Percentiles rank a stretch among this genome's conserved stretches.
Conservation (phyloP, 1,140 invertebrate genomes). For the Cephus cinctus region DNA sequence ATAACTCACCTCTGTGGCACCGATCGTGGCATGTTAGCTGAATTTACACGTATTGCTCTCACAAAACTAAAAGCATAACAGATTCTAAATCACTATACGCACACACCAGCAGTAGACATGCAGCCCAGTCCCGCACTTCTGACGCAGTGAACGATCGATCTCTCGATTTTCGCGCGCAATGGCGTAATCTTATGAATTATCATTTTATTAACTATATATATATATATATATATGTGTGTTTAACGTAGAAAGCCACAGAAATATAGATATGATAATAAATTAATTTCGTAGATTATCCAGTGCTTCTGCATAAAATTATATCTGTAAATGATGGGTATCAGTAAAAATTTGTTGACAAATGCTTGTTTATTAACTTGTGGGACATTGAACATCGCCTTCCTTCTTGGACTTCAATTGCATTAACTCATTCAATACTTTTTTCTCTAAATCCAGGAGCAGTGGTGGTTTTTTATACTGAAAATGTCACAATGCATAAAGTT, state of each 20-base stretch:
- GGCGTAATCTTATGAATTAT: constrained; percentile 1
- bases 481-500: constrained; percentile 13
- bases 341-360: constrained; percentile 2
- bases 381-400: constrained; percentile 56
- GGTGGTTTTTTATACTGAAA: constrained; percentile 75
- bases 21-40: constrained; percentile 30
- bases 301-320: background rate
- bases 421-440: constrained; percentile 58
- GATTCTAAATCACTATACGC: constrained; percentile 20
- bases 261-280: background rate
- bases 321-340: no score
- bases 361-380: constrained; percentile 47
- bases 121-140: background rate
- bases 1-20: constrained; percentile 34
- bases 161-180: constrained; percentile 15
- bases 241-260: background rate
- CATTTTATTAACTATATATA: background rate
- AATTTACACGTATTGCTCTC: constrained; percentile 14
- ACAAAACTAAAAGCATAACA: constrained; percentile 23
- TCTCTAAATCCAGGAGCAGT: constrained; percentile 68
- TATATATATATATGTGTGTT: background rate
- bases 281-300: background rate
- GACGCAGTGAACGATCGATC: constrained; percentile 22
- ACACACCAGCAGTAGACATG: constrained; percentile 20
- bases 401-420: constrained; percentile 57